Evolutionary conservation across 1,140 invertebrate species (phyloP).

Genomic region (Bombus pyrosoma): DNA sequence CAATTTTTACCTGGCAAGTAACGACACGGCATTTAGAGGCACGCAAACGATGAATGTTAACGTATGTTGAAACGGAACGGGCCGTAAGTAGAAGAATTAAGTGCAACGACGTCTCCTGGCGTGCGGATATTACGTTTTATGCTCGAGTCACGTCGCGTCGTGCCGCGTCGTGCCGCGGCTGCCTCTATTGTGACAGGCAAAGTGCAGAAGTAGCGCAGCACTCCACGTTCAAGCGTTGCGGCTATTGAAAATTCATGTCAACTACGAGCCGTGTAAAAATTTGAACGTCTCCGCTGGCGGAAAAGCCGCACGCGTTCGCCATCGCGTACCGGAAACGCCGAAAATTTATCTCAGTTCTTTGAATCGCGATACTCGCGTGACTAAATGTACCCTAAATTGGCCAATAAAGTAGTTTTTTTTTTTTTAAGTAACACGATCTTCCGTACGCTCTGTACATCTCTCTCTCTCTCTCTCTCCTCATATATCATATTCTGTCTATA

Average conservation of each 20-base stretch:
- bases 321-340: not conserved
- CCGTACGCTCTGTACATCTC: no score
- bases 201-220: constrained; percentile 38
- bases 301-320: not conserved
- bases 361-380: not conserved
- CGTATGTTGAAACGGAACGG: constrained; percentile 8
- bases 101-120: constrained; percentile 3
- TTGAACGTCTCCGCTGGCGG: not conserved
- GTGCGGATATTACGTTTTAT: constrained; percentile 18
- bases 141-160: constrained; percentile 30
- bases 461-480: no score
- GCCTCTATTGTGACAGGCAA: constrained; percentile 34
- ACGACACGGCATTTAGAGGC: not conserved
- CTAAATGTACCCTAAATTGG: not conserved
- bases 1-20: no score
- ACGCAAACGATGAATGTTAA: not conserved
- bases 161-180: not conserved
- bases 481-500: no score
- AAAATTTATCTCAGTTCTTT: not conserved
- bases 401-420: no score
- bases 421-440: no score
- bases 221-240: constrained; percentile 17
- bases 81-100: constrained; percentile 34
- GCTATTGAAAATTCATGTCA: constrained; percentile 47
- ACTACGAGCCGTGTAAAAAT: constrained; percentile 24